phyloP scores from a whole-genome alignment of 2,113 vertebrate species.

The Eupsittula cactorum region DNA sequence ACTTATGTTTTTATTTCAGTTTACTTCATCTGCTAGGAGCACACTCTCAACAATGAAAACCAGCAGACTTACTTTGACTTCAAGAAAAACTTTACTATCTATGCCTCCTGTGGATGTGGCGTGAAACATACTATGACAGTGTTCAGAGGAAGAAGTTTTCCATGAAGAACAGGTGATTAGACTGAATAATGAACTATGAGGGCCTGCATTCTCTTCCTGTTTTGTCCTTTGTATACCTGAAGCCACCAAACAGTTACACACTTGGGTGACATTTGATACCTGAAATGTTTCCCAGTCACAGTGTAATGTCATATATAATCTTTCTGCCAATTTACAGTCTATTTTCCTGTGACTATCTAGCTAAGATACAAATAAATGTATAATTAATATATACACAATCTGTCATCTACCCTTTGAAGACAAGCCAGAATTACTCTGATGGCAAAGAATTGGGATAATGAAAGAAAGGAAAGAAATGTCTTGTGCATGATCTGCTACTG shows the following conservation, averaged over 20 bases:
- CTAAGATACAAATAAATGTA: not conserved
- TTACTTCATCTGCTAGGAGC: not conserved
- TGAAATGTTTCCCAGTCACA: not conserved
- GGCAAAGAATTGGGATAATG: not conserved
- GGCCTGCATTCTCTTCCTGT: not conserved
- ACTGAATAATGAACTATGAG: not conserved
- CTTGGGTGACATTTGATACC: not conserved
- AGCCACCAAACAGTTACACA: not conserved
- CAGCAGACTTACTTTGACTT: not conserved
- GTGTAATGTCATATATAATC: not conserved
- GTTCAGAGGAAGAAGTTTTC: not conserved
- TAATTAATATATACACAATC: not conserved
- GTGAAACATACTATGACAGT: not conserved
- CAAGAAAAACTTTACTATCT: not conserved
- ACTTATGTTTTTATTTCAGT: not conserved
- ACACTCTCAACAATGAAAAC: not conserved
- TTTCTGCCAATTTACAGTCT: not conserved
- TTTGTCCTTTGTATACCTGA: not conserved
- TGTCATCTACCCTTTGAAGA: not conserved
- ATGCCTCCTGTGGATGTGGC: rapidly evolving
- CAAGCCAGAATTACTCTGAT: not conserved
- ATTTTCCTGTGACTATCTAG: not conserved
- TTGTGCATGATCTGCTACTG: not conserved
- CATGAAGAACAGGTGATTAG: not conserved
- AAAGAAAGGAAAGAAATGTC: not conserved